phyloP scores from a whole-genome alignment of 2,113 vertebrate species.

The Daphoenositta chrysoptera region DNA sequence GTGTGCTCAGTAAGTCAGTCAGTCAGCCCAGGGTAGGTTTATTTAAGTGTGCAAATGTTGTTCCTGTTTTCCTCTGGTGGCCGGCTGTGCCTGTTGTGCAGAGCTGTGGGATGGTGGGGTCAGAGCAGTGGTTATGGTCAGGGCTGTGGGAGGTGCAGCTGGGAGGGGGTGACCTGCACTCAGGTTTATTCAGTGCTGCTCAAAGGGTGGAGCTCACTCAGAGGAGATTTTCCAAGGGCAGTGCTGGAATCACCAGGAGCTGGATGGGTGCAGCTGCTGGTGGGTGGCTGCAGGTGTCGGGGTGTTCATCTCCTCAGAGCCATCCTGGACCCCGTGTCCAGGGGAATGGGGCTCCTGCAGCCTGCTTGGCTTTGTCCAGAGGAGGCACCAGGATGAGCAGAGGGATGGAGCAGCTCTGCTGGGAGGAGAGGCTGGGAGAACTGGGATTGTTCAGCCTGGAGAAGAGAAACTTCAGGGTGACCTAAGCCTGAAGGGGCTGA shows the following conservation, averaged over 20 bases:
- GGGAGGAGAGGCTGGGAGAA: not conserved
- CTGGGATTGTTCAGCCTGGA: not conserved
- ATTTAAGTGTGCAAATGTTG: not conserved
- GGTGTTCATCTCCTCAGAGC: not conserved
- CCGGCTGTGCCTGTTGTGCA: not conserved
- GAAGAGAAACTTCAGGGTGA: not conserved
- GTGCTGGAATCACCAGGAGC: not conserved
- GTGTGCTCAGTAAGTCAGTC: not conserved
- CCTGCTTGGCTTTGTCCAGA: not conserved
- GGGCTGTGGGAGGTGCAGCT: not conserved
- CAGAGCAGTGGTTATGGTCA: not conserved
- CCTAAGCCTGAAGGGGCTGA: not conserved
- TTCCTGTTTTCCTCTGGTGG: not conserved
- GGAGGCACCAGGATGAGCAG: no score
- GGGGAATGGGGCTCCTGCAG: not conserved
- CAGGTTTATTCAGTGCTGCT: fast-evolving
- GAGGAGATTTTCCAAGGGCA: not conserved
- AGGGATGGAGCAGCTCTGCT: not conserved
- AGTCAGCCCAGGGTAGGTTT: not conserved
- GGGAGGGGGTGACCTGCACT: not conserved
- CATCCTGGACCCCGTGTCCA: not conserved
- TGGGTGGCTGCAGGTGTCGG: not conserved
- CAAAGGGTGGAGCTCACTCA: not conserved
- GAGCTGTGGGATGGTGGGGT: not conserved
- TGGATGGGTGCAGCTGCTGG: not conserved